Evolutionary conservation across 2,113 vertebrate genomes (phyloP).

Genomic region (Hystrix brachyura): DNA sequence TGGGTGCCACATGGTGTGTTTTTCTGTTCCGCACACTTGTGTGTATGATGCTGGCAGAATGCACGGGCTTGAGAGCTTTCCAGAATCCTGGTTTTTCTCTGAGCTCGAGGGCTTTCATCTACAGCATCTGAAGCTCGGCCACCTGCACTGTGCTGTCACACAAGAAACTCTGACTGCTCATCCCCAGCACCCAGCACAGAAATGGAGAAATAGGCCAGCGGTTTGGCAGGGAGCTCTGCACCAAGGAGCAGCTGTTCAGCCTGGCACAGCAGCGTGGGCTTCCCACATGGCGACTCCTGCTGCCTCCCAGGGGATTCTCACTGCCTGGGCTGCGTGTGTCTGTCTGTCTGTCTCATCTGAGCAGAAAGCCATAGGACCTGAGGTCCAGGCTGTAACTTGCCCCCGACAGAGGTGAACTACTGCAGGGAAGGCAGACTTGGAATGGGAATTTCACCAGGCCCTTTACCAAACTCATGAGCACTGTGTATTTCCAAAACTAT

Average conservation of each 20-base stretch:
- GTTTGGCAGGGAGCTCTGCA: neutral
- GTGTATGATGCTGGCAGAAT: constrained; percentile 49
- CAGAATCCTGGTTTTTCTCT: neutral
- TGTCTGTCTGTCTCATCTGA: neutral
- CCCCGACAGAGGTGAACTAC: neutral
- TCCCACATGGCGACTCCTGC: neutral
- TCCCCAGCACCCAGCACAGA: neutral
- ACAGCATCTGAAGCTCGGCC: neutral
- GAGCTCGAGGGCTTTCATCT: constrained; percentile 11
- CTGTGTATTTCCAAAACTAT: neutral
- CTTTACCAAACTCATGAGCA: neutral
- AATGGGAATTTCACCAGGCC: neutral
- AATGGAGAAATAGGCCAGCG: neutral
- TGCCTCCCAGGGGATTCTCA: neutral
- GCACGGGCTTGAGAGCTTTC: constrained; percentile 45
- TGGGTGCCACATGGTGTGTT: neutral
- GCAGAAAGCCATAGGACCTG: neutral
- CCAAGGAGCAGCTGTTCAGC: neutral
- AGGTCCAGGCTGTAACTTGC: neutral
- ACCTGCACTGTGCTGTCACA: neutral
- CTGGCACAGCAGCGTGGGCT: neutral
- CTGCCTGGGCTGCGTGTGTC: neutral
- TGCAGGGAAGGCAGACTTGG: neutral
- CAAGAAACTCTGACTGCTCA: neutral
- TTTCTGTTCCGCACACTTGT: neutral